Conservation (phyloP, 2,888 invertebrate genomes). For the Eulithis testata region DNA sequence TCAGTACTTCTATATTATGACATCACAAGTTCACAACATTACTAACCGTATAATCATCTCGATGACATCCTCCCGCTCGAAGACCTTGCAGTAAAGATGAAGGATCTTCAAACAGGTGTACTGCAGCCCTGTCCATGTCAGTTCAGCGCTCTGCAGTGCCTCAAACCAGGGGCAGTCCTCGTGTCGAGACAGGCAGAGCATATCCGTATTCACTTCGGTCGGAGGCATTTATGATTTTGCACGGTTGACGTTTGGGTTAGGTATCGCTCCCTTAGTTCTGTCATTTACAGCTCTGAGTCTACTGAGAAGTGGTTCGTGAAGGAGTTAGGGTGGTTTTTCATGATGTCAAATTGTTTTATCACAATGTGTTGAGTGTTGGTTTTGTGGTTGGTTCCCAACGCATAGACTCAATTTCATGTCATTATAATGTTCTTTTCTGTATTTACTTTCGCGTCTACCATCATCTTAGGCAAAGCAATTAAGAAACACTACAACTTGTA, state of each 20-base stretch:
- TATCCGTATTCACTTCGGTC: slow-evolving; percentile 74
- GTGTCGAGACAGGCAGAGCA: slow-evolving; percentile 87
- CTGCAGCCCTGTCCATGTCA: slow-evolving; percentile 93
- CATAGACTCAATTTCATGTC: no score
- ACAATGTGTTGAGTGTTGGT: no score
- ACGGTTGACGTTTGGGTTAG: slow-evolving; percentile 35
- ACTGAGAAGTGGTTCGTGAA: slow-evolving; percentile 21
- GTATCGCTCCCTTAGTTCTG: slow-evolving; percentile 35
- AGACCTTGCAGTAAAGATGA: slow-evolving; percentile 94
- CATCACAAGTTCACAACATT: background rate
- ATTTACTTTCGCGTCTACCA: background rate
- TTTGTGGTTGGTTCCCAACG: no score
- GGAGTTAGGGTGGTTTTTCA: background rate
- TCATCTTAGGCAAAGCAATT: background rate
- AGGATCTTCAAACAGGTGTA: slow-evolving; percentile 93
- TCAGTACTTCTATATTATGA: background rate
- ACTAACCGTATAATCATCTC: slow-evolving; percentile 91
- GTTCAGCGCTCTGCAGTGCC: slow-evolving; percentile 80
- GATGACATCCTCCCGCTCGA: slow-evolving; percentile 91
- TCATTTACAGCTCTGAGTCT: slow-evolving; percentile 10
- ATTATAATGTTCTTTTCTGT: no score
- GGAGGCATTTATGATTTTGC: slow-evolving; percentile 75
- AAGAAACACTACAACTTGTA: slow-evolving; percentile 8
- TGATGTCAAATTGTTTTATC: background rate
- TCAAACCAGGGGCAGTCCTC: slow-evolving; percentile 86